Conservation (phyloP, 2,113 vertebrate genomes). For the Tyto alba region DNA sequence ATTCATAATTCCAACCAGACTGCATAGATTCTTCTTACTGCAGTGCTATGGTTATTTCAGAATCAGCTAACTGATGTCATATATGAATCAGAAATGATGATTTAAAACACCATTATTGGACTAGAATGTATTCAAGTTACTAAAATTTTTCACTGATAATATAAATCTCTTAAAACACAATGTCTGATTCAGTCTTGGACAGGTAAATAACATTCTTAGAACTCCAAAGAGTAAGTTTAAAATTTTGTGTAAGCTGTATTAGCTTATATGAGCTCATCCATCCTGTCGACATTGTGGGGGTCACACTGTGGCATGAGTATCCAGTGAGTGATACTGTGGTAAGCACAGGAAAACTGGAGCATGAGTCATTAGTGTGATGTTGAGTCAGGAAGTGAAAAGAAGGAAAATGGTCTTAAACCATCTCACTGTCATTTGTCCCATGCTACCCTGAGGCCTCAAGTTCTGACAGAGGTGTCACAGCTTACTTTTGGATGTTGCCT, state of each 20-base stretch:
- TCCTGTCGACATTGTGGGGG: too few species aligned
- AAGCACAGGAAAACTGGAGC: neutral
- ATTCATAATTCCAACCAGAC: neutral
- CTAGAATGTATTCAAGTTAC: neutral
- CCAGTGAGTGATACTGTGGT: neutral
- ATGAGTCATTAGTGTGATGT: neutral
- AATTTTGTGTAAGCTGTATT: too few species aligned
- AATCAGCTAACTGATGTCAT: neutral
- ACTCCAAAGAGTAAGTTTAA: neutral
- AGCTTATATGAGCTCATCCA: too few species aligned
- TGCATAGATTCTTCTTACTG: neutral
- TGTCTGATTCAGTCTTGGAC: neutral
- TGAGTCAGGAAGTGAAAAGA: neutral
- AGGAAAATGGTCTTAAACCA: neutral
- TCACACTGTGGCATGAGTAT: neutral
- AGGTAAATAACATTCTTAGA: neutral
- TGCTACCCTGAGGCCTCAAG: neutral
- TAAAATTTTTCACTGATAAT: neutral
- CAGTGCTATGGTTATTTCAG: neutral
- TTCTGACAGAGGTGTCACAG: neutral
- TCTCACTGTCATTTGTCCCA: neutral
- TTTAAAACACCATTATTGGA: neutral
- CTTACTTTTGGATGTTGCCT: neutral
- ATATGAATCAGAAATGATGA: neutral
- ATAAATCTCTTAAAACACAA: neutral